Percentiles rank a stretch among this genome's conserved stretches.
Evolutionary conservation across 2,113 vertebrate genomes (phyloP).

Genomic region (Campylomormyrus tamandua): DNA sequence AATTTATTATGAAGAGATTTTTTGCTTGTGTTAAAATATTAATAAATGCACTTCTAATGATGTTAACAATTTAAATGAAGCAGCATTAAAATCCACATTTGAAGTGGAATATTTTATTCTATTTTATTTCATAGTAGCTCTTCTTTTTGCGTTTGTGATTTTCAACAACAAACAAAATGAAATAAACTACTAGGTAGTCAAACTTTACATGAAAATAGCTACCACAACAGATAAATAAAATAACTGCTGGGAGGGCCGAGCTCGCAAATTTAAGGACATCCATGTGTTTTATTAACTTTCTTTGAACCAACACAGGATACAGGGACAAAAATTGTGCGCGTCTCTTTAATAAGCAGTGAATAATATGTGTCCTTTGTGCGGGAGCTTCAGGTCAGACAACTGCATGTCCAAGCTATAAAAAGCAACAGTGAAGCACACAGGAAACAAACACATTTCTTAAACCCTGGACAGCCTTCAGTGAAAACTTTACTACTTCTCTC

Average conservation of each 20-base stretch:
- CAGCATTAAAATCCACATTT: neutral
- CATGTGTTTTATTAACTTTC: neutral
- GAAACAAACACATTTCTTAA: neutral
- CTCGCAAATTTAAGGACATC: neutral
- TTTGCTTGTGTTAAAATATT: neutral
- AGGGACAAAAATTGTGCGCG: neutral
- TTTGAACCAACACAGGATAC: slow-evolving; percentile 5
- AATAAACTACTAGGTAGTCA: neutral
- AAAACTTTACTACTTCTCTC: neutral
- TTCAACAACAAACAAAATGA: neutral
- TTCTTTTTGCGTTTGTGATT: neutral
- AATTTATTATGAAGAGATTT: neutral
- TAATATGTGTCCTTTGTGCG: slow-evolving; percentile 12
- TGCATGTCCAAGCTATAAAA: slow-evolving; percentile 16
- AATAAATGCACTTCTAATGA: neutral
- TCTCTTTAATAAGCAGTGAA: slow-evolving; percentile 5
- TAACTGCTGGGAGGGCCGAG: neutral
- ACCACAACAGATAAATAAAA: neutral
- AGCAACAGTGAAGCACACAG: neutral
- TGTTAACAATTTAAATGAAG: neutral
- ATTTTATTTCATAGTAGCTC: neutral
- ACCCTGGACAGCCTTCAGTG: neutral
- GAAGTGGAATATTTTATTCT: neutral
- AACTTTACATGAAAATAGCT: neutral
- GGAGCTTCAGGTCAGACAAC: slow-evolving; percentile 7